phyloP scores from a whole-genome alignment of 2,888 invertebrate species.

The Thymelicus sylvestris region DNA sequence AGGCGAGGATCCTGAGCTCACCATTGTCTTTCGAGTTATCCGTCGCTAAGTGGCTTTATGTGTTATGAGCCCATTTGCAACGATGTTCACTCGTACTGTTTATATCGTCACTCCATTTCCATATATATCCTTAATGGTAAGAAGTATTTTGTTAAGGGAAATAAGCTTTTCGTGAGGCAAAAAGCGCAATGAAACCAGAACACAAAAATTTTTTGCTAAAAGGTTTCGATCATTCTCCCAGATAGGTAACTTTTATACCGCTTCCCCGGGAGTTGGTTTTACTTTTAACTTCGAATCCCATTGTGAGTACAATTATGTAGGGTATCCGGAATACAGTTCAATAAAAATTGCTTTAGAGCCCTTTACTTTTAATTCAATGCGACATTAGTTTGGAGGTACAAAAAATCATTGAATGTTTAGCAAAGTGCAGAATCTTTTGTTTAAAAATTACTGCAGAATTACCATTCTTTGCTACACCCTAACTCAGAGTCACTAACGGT shows the following conservation, averaged over 20 bases:
- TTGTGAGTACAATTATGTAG: background rate
- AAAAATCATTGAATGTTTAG: too few relatives aligned
- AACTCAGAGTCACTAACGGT: too few relatives aligned
- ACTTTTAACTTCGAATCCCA: background rate
- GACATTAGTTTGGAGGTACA: too few relatives aligned
- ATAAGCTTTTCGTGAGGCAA: conserved; percentile 6
- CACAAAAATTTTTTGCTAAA: conserved; percentile 23
- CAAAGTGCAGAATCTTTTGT: too few relatives aligned
- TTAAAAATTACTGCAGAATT: too few relatives aligned
- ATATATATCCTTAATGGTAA: conserved; percentile 10
- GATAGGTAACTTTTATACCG: conserved; percentile 12
- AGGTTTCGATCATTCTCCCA: conserved; percentile 25
- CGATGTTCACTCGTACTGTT: conserved; percentile 9
- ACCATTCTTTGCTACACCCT: too few relatives aligned
- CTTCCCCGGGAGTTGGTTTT: background rate
- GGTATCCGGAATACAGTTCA: background rate
- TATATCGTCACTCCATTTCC: conserved; percentile 31
- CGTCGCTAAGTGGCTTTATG: conserved; percentile 5
- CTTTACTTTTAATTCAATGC: too few relatives aligned
- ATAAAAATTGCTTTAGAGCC: background rate
- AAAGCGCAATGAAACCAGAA: conserved; percentile 17
- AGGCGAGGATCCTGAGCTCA: background rate
- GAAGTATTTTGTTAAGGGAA: conserved; percentile 1
- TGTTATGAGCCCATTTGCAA: conserved; percentile 17
- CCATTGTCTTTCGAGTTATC: conserved; percentile 11